Percentiles rank a stretch among this genome's conserved stretches.
phyloP scores from a whole-genome alignment of 2,797 vertebrate genomes.

The Phyllotis vaccarum region DNA sequence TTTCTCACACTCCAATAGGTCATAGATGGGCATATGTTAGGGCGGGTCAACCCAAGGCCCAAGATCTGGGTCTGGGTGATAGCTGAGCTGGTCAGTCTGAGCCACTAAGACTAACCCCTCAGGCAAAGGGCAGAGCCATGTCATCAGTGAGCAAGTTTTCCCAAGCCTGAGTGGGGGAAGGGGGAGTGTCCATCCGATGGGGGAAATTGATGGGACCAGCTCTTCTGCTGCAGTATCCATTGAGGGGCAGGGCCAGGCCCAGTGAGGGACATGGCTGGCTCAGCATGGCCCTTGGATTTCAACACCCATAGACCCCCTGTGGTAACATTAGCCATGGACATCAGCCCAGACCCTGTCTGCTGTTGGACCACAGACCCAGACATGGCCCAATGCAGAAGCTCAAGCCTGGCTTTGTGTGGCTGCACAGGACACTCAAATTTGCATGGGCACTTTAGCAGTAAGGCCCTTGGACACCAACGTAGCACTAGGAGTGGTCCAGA shows the following conservation, averaged over 20 bases:
- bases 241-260: not conserved
- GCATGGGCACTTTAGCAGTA: not conserved
- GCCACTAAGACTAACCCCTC: not conserved
- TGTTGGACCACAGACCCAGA: not conserved
- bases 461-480: not conserved
- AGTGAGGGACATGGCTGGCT: not conserved
- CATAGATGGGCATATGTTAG: not conserved
- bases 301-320: not conserved
- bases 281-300: not conserved
- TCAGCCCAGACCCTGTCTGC: not conserved
- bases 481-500: not conserved
- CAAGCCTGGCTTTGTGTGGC: not conserved
- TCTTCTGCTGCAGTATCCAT: not conserved
- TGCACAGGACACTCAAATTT: not conserved
- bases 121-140: not conserved
- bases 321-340: not conserved
- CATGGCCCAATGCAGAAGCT: not conserved
- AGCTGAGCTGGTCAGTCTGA: not conserved
- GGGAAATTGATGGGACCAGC: not conserved
- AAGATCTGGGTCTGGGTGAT: not conserved
- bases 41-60: not conserved
- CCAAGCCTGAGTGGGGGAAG: no score
- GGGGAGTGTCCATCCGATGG: no score
- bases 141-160: not conserved
- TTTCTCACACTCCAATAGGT: not conserved